These are phyloP conservation scores for Arenaria interpres DNA, from an alignment of 2,113 vertebrate species.

Conservation along the genomic window DNA sequence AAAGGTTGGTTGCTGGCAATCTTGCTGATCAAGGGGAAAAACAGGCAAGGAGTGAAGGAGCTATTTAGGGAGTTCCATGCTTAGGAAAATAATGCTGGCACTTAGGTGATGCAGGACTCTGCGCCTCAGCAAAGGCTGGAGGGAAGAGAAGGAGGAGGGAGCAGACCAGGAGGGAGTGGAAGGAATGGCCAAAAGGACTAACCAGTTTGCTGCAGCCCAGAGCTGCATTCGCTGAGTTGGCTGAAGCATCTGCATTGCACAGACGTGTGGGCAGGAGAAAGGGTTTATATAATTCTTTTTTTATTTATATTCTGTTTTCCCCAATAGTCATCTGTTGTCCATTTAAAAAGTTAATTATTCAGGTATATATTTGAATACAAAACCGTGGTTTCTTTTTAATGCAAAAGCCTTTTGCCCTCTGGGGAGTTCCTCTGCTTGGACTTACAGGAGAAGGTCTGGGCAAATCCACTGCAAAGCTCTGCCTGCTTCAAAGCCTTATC, in stretches of 20 bases:
- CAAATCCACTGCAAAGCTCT: background rate
- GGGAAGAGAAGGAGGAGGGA: background rate
- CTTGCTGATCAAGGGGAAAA: conserved; percentile 1
- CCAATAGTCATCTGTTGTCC: background rate
- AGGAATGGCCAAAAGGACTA: background rate
- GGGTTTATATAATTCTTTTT: background rate
- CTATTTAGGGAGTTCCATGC: background rate
- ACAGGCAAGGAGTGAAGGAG: background rate
- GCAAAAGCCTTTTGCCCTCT: background rate
- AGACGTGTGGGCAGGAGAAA: background rate
- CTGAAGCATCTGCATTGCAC: background rate
- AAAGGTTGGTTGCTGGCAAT: background rate
- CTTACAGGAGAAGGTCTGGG: background rate
- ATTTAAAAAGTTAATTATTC: background rate
- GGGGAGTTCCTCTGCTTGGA: background rate
- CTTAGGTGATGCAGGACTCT: background rate
- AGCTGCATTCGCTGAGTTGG: background rate
- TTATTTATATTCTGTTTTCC: background rate
- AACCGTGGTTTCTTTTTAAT: background rate
- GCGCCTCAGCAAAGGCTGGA: background rate
- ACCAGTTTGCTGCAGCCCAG: background rate
- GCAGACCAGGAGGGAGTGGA: background rate
- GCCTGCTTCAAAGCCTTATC: conserved; percentile 21
- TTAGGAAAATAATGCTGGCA: background rate
- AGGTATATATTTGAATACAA: background rate